Evolutionary conservation across 2,797 vertebrate species (phyloP).

Genomic region (Silurus aristotelis): DNA sequence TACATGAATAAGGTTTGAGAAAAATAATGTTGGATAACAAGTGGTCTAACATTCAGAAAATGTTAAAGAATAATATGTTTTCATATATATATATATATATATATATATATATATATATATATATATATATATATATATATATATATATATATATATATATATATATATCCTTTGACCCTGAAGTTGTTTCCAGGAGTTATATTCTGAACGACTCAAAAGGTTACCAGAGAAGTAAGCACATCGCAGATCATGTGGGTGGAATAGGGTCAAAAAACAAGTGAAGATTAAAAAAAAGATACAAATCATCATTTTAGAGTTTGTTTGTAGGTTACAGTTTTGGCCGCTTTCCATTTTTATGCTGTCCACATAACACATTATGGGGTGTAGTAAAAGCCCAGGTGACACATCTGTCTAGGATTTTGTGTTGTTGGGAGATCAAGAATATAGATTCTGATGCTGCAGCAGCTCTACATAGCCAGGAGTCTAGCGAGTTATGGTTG

Average conservation of each 20-base stretch:
- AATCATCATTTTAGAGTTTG: neutral
- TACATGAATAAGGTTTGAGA: neutral
- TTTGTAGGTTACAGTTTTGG: neutral
- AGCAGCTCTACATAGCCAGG: no score
- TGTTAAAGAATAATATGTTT: neutral
- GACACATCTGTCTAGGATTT: neutral
- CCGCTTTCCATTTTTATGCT: neutral
- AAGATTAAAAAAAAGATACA: neutral
- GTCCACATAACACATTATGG: no score
- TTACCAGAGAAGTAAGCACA: conserved; percentile 2
- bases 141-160: no score
- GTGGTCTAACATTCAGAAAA: neutral
- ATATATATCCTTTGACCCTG: neutral
- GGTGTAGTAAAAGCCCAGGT: neutral
- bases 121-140: no score
- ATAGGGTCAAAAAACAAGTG: neutral
- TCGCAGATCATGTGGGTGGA: neutral
- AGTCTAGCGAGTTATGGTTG: neutral
- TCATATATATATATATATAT: neutral
- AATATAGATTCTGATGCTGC: neutral
- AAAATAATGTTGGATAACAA: neutral
- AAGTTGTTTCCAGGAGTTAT: neutral
- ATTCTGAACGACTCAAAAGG: neutral
- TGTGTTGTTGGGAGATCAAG: neutral
- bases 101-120: no score